These are phyloP conservation scores for Eilema sororculum DNA, from an alignment of 2,888 invertebrate genomes.

Conservation along the genomic window DNA sequence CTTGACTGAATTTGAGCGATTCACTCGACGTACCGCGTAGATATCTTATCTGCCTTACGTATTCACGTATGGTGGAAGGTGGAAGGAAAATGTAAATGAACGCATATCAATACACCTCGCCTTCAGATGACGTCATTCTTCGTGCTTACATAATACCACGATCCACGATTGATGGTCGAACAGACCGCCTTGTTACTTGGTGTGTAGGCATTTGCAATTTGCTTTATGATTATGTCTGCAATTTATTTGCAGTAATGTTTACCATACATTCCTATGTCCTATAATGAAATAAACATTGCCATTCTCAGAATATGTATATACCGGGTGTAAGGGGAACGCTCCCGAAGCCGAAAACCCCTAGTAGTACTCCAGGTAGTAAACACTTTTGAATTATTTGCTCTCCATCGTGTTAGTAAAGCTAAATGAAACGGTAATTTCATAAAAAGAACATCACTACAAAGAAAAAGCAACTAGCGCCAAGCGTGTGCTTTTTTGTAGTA, in stretches of 20 bases:
- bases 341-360: no score
- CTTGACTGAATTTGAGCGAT: slow-evolving; percentile 16
- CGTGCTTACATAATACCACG: neutral
- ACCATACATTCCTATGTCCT: neutral
- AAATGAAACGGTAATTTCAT: no score
- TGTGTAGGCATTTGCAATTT: neutral
- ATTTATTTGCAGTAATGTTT: neutral
- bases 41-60: slow-evolving; percentile 4
- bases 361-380: no score
- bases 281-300: neutral
- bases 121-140: slow-evolving; percentile 3
- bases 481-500: no score
- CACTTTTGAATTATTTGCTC: no score
- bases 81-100: slow-evolving; percentile 8
- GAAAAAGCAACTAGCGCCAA: no score
- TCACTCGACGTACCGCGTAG: slow-evolving; percentile 6
- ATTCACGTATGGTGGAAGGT: neutral
- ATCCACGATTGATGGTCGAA: neutral
- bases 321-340: no score
- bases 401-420: no score
- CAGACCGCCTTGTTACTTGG: neutral
- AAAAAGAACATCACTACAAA: no score
- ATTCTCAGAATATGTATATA: no score
- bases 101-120: neutral
- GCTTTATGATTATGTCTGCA: neutral